phyloP scores from a whole-genome alignment of 2,797 vertebrate species.

The Thalassophryne amazonica region DNA sequence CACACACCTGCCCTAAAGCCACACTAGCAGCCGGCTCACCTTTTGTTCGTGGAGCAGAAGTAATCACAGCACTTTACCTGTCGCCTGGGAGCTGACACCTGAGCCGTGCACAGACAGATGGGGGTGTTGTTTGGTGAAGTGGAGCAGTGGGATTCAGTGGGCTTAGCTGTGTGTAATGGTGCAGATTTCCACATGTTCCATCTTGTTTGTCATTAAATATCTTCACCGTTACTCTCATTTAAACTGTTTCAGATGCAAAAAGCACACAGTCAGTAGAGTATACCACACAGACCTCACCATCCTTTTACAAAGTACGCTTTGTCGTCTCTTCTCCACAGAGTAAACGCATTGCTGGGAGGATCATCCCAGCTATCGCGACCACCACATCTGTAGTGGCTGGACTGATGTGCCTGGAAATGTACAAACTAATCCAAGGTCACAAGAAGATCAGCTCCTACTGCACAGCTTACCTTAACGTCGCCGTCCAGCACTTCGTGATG shows the following conservation, averaged over 20 bases:
- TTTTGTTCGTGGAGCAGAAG: slow-evolving; percentile 66
- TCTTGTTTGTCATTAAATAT: slow-evolving; percentile 30
- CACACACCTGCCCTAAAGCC: slow-evolving; percentile 65
- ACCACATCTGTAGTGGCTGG: slow-evolving; percentile 85
- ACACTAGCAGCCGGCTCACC: slow-evolving; percentile 48
- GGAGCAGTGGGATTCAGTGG: slow-evolving; percentile 52
- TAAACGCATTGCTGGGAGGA: slow-evolving; percentile 82
- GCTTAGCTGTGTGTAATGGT: slow-evolving; percentile 11
- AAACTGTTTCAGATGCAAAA: background rate
- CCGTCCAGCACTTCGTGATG: slow-evolving; percentile 58
- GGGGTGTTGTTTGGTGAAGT: slow-evolving; percentile 16
- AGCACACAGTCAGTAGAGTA: background rate
- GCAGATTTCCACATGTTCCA: slow-evolving; percentile 17
- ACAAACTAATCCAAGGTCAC: slow-evolving; percentile 81
- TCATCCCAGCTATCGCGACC: slow-evolving; percentile 89
- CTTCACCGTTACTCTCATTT: slow-evolving; percentile 3
- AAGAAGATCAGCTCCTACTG: slow-evolving; percentile 71
- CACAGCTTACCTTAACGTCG: slow-evolving; percentile 72
- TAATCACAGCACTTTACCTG: slow-evolving; percentile 77
- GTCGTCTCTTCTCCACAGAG: slow-evolving; percentile 69
- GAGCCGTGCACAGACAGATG: slow-evolving; percentile 50
- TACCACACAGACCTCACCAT: background rate
- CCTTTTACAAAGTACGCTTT: background rate
- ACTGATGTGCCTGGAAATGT: slow-evolving; percentile 87
- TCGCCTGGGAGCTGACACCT: slow-evolving; percentile 72